Conservation (phyloP, 2,888 invertebrate genomes). For the Microctonus aethiopoides region DNA sequence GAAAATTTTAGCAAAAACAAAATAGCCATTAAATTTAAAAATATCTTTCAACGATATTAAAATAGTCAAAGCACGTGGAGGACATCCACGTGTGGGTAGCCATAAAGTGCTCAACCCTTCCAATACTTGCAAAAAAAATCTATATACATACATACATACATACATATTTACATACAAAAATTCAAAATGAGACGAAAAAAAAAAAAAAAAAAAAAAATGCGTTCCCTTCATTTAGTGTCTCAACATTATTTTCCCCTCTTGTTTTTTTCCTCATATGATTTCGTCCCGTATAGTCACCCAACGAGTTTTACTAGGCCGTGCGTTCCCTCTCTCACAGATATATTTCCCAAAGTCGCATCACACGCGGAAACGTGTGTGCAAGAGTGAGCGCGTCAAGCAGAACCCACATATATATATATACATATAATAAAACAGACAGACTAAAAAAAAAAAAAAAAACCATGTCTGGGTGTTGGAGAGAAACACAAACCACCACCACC, state of each 20-base stretch:
- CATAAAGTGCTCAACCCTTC: neutral
- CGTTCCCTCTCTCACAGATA: neutral
- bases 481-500: neutral
- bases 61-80: slow-evolving; percentile 29
- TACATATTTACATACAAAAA: too few relatives aligned
- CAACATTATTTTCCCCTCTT: neutral
- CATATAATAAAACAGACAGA: neutral
- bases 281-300: slow-evolving; percentile 6
- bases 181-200: too few relatives aligned
- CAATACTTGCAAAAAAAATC: neutral
- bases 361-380: neutral
- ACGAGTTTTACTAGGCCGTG: slow-evolving; percentile 22
- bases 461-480: slow-evolving; percentile 1
- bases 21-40: neutral
- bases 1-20: slow-evolving; percentile 17
- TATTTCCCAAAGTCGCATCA: slow-evolving; percentile 22
- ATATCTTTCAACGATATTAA: neutral
- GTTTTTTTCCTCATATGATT: slow-evolving; percentile 3
- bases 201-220: neutral
- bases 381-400: neutral
- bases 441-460: slow-evolving; percentile 1
- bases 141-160: neutral
- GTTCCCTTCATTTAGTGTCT: neutral
- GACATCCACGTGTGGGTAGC: slow-evolving; percentile 33
- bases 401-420: neutral